These are phyloP conservation scores for Takifugu rubripes DNA, from an alignment of 2,797 vertebrate species.

Conservation along the genomic window DNA sequence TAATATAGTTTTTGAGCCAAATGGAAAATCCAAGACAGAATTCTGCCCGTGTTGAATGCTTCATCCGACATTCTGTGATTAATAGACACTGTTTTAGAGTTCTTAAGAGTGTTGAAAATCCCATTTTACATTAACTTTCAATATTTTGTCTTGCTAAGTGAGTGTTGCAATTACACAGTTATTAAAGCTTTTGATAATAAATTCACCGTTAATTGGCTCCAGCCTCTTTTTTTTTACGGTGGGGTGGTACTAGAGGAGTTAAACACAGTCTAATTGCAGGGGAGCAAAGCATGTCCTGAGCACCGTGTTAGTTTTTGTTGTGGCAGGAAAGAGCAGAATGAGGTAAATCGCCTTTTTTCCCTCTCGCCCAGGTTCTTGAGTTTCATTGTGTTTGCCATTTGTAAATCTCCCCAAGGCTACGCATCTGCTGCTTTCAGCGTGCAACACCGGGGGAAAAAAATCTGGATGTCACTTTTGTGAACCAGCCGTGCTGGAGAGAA, in stretches of 20 bases:
- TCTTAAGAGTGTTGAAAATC: too few relatives aligned
- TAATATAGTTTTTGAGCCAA: constrained; percentile 1
- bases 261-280: constrained; percentile 9
- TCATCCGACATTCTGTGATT: too few relatives aligned
- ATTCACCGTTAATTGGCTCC: too few relatives aligned
- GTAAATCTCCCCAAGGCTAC: constrained; percentile 64
- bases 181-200: too few relatives aligned
- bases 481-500: constrained; percentile 46
- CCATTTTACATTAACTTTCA: too few relatives aligned
- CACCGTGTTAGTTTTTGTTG: constrained; percentile 13
- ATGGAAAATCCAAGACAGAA: constrained; percentile 1
- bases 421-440: constrained; percentile 67
- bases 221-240: too few relatives aligned
- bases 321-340: constrained; percentile 13
- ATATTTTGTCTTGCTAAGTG: too few relatives aligned
- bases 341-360: constrained; percentile 25
- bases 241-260: not conserved
- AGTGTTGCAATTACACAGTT: too few relatives aligned
- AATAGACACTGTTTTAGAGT: too few relatives aligned
- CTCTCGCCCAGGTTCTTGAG: constrained; percentile 56
- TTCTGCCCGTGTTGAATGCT: too few relatives aligned
- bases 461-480: constrained; percentile 73
- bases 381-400: constrained; percentile 75
- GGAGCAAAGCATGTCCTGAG: constrained; percentile 4
- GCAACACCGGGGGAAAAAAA: constrained; percentile 48